phyloP scores from a whole-genome alignment of 1,140 invertebrate genomes.

The Macrotrachela quadricornifera region DNA sequence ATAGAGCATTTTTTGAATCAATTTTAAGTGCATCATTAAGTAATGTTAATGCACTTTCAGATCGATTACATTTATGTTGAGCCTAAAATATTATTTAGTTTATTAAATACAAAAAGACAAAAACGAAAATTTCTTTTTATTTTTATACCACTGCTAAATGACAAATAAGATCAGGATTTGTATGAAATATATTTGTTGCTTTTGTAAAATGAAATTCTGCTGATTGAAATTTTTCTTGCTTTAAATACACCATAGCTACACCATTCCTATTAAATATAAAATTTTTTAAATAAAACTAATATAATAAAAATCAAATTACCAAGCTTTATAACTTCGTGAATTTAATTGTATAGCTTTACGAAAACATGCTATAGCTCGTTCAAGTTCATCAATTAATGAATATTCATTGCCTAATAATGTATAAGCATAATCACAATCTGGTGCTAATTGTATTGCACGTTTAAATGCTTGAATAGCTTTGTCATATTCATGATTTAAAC shows the following conservation, averaged over 20 bases:
- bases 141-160: constrained; percentile 87
- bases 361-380: constrained; percentile 81
- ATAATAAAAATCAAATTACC: constrained; percentile 38
- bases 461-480: constrained; percentile 95
- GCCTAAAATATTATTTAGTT: constrained; percentile 27
- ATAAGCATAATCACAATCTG: constrained; percentile 79
- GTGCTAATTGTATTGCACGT: constrained; percentile 82
- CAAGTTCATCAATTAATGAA: constrained; percentile 79
- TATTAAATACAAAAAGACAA: not conserved
- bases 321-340: constrained; percentile 84
- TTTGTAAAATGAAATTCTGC: constrained; percentile 74
- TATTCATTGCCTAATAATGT: constrained; percentile 90
- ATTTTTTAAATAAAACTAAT: not conserved
- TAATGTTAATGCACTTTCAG: constrained; percentile 62
- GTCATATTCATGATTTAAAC: constrained; percentile 85
- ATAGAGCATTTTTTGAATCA: constrained; percentile 75
- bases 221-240: constrained; percentile 73
- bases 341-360: constrained; percentile 71
- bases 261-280: constrained; percentile 65
- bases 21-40: constrained; percentile 62
- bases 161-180: constrained; percentile 76
- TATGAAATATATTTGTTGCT: constrained; percentile 70
- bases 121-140: constrained; percentile 12
- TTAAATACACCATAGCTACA: constrained; percentile 88
- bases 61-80: constrained; percentile 68